Base-by-base conservation (phyloP, 30 jellyfish, hydroid and myxozoan genomes). In the Aurelia sp. region DNA sequence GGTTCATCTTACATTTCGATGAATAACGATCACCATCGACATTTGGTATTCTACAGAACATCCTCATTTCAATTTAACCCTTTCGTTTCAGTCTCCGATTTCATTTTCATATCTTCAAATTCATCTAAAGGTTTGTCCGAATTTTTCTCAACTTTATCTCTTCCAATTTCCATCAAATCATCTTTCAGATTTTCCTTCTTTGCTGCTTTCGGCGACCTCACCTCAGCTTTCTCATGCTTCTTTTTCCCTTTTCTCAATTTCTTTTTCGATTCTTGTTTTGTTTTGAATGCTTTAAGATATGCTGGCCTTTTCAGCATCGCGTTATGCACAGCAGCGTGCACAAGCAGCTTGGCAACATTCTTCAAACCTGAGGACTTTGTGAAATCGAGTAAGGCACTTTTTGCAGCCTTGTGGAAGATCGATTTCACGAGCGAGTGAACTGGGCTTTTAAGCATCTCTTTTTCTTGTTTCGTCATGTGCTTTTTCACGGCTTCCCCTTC, bases 321-420 rank as follows among this genome's bases (percentile, higher is more conserved):
- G 23, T 79, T 79, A 44, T 79, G 89, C 59, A 79, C 72, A 0
- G 89, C 89, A 9, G 89, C 89, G 12, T 79, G 44, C 22, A 79
- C 89, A 7, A 79, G 81, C 74, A 66, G 11, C 60, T 66, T 37
- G 15, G 89, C 89, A 51, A 79, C 66, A 62, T 79, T 66, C 52
- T 79, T 68, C 41, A 79, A 68, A 33, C 80, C 81, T 11, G 40
- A 22, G 15, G 89, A 64, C n/a, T 79, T 65, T 1, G 89, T 20
- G 37, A 79, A 79, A 51, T 51, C 81, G 17, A 55, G 51, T 73
- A 79, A 17, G 10, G 66, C 89, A 23, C 50, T 65, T 11, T 64
- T 65, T 31, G 89, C 89, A 3, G 89, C 89, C 22, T 65, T 79
- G 80, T 66, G 80, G 18, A 79, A 66, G 23, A 79, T 79, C 13